These are phyloP conservation scores for Siphlonurus alternatus DNA, from an alignment of 2,888 invertebrate species.

Conservation along the genomic window DNA sequence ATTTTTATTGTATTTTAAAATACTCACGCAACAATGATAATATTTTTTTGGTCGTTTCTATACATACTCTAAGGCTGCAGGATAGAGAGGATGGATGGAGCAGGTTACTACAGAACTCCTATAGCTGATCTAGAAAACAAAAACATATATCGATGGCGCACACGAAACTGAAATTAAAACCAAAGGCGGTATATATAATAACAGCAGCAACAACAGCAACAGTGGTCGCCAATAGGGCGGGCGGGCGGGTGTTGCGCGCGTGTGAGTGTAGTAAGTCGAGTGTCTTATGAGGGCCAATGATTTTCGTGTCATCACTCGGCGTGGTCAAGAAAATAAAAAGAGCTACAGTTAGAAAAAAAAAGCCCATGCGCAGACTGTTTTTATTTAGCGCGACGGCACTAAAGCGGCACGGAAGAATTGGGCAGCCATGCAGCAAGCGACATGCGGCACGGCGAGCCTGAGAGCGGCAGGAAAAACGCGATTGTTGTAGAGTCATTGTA, in stretches of 20 bases:
- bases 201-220: not conserved
- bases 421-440: constrained; percentile 1
- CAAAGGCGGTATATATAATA: not conserved
- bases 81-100: constrained; percentile 5
- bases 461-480: not conserved
- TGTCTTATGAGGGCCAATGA: not conserved
- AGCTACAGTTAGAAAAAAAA: not conserved
- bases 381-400: not conserved
- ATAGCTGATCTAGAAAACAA: not conserved
- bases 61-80: constrained; percentile 5
- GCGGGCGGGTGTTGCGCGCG: not conserved
- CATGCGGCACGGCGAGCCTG: not conserved
- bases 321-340: not conserved
- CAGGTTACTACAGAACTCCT: not conserved
- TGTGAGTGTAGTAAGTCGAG: not conserved
- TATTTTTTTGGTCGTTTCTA: not conserved
- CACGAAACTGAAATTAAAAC: not conserved
- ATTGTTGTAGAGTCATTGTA: too few species aligned
- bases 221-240: not conserved
- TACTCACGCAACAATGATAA: not conserved
- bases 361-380: not conserved
- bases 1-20: not conserved
- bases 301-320: too few species aligned
- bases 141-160: not conserved
- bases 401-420: not conserved